Evolutionary conservation across 2,797 vertebrate species (phyloP).

Genomic region (Pseudomugil tenellus): DNA sequence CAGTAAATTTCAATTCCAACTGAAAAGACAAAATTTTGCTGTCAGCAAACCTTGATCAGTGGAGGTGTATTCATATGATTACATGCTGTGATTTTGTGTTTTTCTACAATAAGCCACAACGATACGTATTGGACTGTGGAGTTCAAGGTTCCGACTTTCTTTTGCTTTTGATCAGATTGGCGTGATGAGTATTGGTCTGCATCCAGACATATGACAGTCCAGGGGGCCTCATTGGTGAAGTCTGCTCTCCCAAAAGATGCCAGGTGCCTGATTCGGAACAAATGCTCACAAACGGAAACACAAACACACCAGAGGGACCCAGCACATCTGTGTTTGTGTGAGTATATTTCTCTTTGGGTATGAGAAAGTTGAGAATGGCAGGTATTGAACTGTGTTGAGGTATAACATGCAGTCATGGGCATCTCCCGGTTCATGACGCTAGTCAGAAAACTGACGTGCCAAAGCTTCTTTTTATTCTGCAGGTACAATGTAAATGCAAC

Average conservation of each 20-base stretch:
- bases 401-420: constrained; percentile 76
- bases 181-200: constrained; percentile 74
- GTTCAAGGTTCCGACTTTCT: constrained; percentile 60
- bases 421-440: constrained; percentile 76
- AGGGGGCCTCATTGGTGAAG: constrained; percentile 70
- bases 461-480: constrained; percentile 76
- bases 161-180: constrained; percentile 69
- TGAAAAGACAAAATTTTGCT: constrained; percentile 45
- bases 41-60: constrained; percentile 63
- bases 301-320: constrained; percentile 71
- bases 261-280: constrained; percentile 82
- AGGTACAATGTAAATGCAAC: constrained; percentile 72
- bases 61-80: constrained; percentile 52
- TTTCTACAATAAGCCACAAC: constrained; percentile 60
- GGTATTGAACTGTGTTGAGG: constrained; percentile 70
- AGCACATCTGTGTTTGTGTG: constrained; percentile 21
- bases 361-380: constrained; percentile 56
- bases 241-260: constrained; percentile 65
- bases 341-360: constrained; percentile 31
- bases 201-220: constrained; percentile 82
- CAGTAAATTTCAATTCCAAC: constrained; percentile 65
- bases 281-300: constrained; percentile 81
- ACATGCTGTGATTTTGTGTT: constrained; percentile 48
- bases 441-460: constrained; percentile 84
- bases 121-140: constrained; percentile 59